These are phyloP conservation scores for Dryas iulia DNA, from an alignment of 1,140 invertebrate species.

Conservation along the genomic window DNA sequence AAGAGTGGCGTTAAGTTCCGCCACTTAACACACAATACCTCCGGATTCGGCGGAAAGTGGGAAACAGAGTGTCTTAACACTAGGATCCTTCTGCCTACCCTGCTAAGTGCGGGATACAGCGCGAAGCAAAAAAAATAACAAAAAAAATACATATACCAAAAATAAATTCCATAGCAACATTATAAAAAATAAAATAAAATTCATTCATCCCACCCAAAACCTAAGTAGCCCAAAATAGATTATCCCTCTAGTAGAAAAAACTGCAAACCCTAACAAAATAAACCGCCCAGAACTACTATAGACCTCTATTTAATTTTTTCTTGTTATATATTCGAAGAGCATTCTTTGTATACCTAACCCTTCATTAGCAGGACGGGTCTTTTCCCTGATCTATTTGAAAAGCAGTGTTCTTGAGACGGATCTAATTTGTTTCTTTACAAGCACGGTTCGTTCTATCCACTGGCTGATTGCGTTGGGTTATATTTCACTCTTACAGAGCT, in stretches of 20 bases:
- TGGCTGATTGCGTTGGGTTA: slow-evolving; percentile 58
- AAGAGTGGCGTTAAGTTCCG: too few relatives aligned
- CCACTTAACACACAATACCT: too few relatives aligned
- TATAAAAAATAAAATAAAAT: too few relatives aligned
- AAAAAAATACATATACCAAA: too few relatives aligned
- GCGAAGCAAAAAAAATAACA: too few relatives aligned
- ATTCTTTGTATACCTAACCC: slow-evolving; percentile 46
- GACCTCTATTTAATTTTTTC: neutral
- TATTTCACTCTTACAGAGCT: slow-evolving; percentile 56
- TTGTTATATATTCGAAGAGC: slow-evolving; percentile 24
- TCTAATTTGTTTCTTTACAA: slow-evolving; percentile 73
- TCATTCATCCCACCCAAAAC: too few relatives aligned
- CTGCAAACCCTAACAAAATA: neutral
- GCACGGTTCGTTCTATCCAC: slow-evolving; percentile 54
- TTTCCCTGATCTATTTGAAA: slow-evolving; percentile 52
- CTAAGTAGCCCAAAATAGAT: too few relatives aligned
- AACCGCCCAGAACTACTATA: neutral
- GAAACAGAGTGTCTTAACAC: too few relatives aligned
- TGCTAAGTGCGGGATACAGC: too few relatives aligned
- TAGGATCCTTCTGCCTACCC: too few relatives aligned
- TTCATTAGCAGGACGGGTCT: slow-evolving; percentile 59
- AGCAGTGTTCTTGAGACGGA: slow-evolving; percentile 61
- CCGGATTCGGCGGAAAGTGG: too few relatives aligned
- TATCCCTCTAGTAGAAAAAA: neutral
- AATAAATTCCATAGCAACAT: too few relatives aligned